Evolutionary conservation across 1,140 invertebrate species (phyloP).

Genomic region (Gonioctena quinquepunctata): DNA sequence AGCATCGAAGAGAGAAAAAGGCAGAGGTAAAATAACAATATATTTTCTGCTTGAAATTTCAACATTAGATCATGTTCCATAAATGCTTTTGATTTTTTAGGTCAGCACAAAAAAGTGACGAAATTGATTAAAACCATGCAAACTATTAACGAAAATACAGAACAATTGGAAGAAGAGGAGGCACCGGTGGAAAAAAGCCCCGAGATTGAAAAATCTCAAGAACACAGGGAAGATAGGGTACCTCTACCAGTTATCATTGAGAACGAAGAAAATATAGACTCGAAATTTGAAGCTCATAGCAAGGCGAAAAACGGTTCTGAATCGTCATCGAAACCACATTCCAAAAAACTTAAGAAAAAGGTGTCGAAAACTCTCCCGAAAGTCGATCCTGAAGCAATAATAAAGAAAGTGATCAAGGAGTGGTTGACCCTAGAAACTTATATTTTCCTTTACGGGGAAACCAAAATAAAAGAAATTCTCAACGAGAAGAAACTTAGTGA

Average conservation of each 20-base stretch:
- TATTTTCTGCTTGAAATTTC: neutral
- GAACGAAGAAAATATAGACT: slow-evolving; percentile 32
- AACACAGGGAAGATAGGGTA: neutral
- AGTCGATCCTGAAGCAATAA: slow-evolving; percentile 33
- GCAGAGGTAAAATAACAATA: neutral
- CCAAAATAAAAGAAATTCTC: slow-evolving; percentile 61
- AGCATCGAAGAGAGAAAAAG: slow-evolving; percentile 15
- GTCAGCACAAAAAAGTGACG: slow-evolving; percentile 1
- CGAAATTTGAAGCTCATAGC: neutral
- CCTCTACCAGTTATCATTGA: slow-evolving; percentile 36
- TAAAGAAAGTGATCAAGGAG: slow-evolving; percentile 61
- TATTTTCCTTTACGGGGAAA: slow-evolving; percentile 62
- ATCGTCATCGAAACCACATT: slow-evolving; percentile 6
- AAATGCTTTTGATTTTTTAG: too few relatives aligned
- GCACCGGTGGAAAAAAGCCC: neutral
- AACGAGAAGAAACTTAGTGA: slow-evolving; percentile 61
- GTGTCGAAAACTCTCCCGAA: slow-evolving; percentile 27
- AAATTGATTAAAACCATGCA: slow-evolving; percentile 36
- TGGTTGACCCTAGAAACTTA: slow-evolving; percentile 65
- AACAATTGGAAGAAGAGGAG: slow-evolving; percentile 27
- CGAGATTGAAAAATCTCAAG: neutral
- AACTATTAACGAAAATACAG: slow-evolving; percentile 36
- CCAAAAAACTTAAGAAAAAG: slow-evolving; percentile 22
- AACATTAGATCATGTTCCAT: neutral
- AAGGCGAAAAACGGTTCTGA: neutral